Evolutionary conservation across 2,797 vertebrate genomes (phyloP).

Genomic region (Argya squamiceps): DNA sequence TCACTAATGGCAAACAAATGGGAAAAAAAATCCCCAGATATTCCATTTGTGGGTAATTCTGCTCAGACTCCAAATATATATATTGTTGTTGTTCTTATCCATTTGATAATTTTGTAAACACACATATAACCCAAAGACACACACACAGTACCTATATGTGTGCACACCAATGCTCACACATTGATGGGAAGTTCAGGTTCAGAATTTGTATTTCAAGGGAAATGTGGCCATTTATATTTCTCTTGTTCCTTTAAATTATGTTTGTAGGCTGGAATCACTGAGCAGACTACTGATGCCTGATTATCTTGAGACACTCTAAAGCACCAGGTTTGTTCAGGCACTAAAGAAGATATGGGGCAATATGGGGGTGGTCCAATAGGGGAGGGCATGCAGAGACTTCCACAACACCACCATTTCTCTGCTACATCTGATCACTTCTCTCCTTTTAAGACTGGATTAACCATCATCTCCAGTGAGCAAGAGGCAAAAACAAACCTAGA

Average conservation of each 20-base stretch:
- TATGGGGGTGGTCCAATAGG: accelerated
- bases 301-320: neutral
- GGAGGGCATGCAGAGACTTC: neutral
- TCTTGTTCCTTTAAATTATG: neutral
- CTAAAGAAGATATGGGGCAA: neutral
- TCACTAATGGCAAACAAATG: neutral
- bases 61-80: neutral
- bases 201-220: neutral
- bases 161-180: accelerated
- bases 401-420: neutral
- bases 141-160: accelerated
- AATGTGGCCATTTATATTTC: neutral
- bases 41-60: neutral
- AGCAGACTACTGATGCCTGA: neutral
- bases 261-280: neutral
- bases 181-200: neutral
- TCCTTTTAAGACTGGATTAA: neutral
- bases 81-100: neutral
- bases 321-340: neutral
- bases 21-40: neutral
- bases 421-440: neutral
- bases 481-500: neutral
- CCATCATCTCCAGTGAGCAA: neutral
- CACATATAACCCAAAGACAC: neutral
- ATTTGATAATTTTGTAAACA: neutral